Evolutionary conservation across 53 echinoderm and acorn worm species (phyloP), one percentile per base, ranked within the genome.

Genomic region (Henricia sp.): DNA sequence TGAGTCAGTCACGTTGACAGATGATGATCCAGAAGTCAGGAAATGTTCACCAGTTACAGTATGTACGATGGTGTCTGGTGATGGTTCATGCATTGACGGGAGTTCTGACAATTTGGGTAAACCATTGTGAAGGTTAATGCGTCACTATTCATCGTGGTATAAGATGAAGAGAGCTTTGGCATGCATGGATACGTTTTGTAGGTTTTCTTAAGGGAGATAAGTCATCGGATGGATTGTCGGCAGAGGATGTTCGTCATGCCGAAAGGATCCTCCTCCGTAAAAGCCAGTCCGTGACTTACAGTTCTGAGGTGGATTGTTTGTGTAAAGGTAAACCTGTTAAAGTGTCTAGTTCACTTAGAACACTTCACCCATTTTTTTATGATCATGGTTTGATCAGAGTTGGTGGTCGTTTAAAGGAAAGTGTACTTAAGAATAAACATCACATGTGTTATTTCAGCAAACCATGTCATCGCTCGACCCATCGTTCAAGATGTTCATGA

Each of bases 81-180:
- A n/a, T n/a, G n/a, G n/a, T n/a, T n/a, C n/a, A n/a, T n/a, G n/a
- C n/a, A n/a, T n/a, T n/a, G n/a, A n/a, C n/a, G n/a, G n/a, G n/a
- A n/a, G n/a, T n/a, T n/a, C n/a, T n/a, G n/a, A n/a, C n/a, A n/a
- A n/a, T n/a, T n/a, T n/a, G n/a, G n/a, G n/a, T n/a, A n/a, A n/a
- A n/a, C n/a, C n/a, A n/a, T 14, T 80, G 14, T 71, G 78, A 13
- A 19, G 37, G 12, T 41, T 91, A 33, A 52, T 88, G 52, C n/a
- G 23, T 4, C 62, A 84, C 33, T 65, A 41, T 55, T 92, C 85
- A 0, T 60, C 59, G 0, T 92, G 72, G 82, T 48, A 92, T 59
- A 66, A 30, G 10, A 84, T 88, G 55, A 84, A 85, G 36, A 63
- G 52, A 29, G 67, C 54, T 4, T 82, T 88, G 14, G 85, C 88